Conservation (phyloP, 2,113 vertebrate genomes). For the Progne subis region DNA sequence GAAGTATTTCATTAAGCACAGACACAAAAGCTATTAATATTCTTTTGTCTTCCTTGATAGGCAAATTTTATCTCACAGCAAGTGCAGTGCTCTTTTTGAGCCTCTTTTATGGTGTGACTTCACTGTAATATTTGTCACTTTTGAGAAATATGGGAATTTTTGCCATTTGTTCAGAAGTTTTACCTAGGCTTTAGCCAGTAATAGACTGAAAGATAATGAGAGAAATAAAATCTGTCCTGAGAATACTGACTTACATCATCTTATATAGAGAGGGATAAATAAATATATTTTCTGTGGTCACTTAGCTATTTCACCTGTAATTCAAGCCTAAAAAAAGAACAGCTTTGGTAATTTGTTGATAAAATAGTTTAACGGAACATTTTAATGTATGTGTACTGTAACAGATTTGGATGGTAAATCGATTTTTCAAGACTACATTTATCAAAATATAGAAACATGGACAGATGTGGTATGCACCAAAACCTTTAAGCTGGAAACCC, state of each 20-base stretch:
- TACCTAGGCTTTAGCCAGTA: neutral
- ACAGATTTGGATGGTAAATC: neutral
- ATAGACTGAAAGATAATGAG: neutral
- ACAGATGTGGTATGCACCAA: neutral
- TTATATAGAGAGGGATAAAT: neutral
- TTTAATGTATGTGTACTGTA: neutral
- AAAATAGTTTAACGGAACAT: neutral
- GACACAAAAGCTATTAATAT: neutral
- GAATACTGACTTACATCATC: neutral
- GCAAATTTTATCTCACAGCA: neutral
- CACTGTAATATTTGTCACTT: neutral
- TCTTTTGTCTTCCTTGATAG: neutral
- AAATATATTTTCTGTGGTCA: neutral
- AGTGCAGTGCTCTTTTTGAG: neutral
- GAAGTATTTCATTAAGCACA: slow-evolving; percentile 1
- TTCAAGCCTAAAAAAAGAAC: neutral
- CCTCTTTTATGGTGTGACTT: neutral
- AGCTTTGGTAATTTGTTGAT: neutral
- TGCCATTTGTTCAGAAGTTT: neutral
- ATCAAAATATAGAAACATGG: neutral
- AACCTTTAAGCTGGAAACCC: neutral
- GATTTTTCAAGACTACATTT: neutral
- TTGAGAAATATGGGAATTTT: neutral
- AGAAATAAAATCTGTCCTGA: neutral
- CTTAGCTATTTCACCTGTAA: neutral